Evolutionary conservation across 2,888 invertebrate species (phyloP).

Genomic region (Candidula unifasciata): DNA sequence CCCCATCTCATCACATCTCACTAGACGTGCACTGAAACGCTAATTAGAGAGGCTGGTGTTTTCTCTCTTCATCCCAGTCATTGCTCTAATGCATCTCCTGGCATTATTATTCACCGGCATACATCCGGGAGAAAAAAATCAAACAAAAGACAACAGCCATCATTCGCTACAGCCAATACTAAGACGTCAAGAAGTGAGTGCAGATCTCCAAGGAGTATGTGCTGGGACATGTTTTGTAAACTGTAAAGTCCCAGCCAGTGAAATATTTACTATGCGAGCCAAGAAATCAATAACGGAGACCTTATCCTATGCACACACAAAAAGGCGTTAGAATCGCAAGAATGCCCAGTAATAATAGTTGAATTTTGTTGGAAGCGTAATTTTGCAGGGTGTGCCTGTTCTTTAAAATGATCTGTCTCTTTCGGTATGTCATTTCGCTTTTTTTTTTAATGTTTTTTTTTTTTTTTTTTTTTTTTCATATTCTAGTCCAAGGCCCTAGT

Average conservation of each 20-base stretch:
- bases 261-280: constrained; percentile 14
- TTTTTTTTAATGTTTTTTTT: background rate
- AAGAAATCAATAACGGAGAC: background rate
- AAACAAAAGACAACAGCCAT: background rate
- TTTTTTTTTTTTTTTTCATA: background rate
- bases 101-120: background rate
- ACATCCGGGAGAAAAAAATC: background rate
- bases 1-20: no score
- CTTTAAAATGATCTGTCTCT: background rate
- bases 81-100: no score
- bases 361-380: background rate
- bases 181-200: background rate
- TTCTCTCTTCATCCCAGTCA: no score
- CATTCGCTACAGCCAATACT: background rate
- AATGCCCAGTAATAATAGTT: background rate
- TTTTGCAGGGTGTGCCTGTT: background rate
- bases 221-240: constrained; percentile 24
- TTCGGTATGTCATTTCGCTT: background rate
- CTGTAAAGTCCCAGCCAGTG: background rate
- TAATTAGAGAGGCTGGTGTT: no score
- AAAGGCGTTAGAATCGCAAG: constrained; percentile 3
- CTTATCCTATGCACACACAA: background rate
- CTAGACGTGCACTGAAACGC: no score
- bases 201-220: background rate
- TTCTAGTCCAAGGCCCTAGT: constrained; percentile 21